Evolutionary conservation across 2,888 invertebrate genomes (phyloP), one percentile per base, ranked within the genome.

Genomic region (Aphrophora alni): DNA sequence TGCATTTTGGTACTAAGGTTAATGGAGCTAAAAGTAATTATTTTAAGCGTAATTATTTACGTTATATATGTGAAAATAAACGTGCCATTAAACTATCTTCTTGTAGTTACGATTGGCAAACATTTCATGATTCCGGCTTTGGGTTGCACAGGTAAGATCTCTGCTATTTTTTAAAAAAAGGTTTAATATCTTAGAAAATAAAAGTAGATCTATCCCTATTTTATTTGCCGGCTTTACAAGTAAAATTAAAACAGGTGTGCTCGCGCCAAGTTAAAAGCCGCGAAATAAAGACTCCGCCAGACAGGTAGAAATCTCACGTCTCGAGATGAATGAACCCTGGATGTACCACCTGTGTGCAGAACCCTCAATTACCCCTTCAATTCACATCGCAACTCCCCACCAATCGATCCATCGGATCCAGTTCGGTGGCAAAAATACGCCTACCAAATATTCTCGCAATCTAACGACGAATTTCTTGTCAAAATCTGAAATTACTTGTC

Each of bases 291-390:
- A 21, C 59, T 21, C 59, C 59, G 21, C 59, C 21, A 8, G 5
- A 59, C n/a, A 5, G 59, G 59, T 14, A 5, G 2, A 10, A 44
- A 4, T 44, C 14, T 44, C 33, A 33, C 33, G 59, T 59, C 59
- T 10, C n/a, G 59, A 59, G 59, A 59, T 59, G 59, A 59, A 59
- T 59, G 59, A 59, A 59, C 44, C 59, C 59, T 59, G n/a, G 59
- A 7, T 21, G 59, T 14, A 21, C 59, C 59, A 59, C 59, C 59
- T 59, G 59, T 59, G 59, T 21, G 59, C 59, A n/a, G n/a, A 59
- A 59, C 59, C 59, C 59, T 59, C 59, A 59, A 59, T 59, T 59
- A 59, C 10, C 59, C 59, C 59, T 21, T 21, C 59, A 21, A 4
- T 59, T 59, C 59, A n/a, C 21, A 14, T 21, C 21, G 12, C 59